These are phyloP conservation scores for Tachina grossa DNA, from an alignment of 2,888 invertebrate species.

Conservation along the genomic window DNA sequence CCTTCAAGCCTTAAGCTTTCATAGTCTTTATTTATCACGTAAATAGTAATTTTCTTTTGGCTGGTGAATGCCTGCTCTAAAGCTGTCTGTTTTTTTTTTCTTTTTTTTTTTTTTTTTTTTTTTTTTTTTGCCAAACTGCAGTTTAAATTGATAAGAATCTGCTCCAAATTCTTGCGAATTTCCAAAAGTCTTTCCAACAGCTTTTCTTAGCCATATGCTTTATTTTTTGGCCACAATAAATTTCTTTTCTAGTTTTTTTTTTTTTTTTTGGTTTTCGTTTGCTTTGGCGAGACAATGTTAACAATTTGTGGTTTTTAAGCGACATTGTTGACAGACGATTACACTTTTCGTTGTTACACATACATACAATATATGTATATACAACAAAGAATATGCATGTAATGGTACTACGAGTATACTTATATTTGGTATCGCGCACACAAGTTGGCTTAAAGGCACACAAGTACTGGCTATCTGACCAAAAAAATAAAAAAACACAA, in stretches of 20 bases:
- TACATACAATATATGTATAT: too few relatives aligned
- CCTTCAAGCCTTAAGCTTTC: conserved; percentile 39
- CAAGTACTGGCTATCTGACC: conserved; percentile 14
- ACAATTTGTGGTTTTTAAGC: conserved; percentile 62
- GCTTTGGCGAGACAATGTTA: conserved; percentile 67
- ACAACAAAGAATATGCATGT: neutral
- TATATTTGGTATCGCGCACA: conserved; percentile 33
- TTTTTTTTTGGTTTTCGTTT: conserved; percentile 35
- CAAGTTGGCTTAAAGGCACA: conserved; percentile 62
- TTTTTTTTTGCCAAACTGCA: conserved; percentile 8
- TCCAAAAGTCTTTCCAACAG: conserved; percentile 44
- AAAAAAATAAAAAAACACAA: conserved; percentile 14
- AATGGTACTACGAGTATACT: conserved; percentile 23
- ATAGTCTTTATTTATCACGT: conserved; percentile 1
- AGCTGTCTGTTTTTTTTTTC: conserved; percentile 27
- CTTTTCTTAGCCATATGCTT: conserved; percentile 30
- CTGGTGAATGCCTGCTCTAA: conserved; percentile 60
- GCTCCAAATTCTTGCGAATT: conserved; percentile 71
- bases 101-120: neutral
- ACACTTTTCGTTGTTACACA: conserved; percentile 41
- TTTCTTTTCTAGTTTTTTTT: conserved; percentile 62
- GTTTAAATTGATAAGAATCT: conserved; percentile 72
- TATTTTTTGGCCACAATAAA: conserved; percentile 60
- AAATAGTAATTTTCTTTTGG: conserved; percentile 18
- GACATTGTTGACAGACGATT: conserved; percentile 71